Percentiles rank a stretch among this genome's conserved stretches.
These are phyloP conservation scores for Gymnothorax javanicus DNA, from an alignment of 2,797 vertebrate genomes.

Conservation along the genomic window DNA sequence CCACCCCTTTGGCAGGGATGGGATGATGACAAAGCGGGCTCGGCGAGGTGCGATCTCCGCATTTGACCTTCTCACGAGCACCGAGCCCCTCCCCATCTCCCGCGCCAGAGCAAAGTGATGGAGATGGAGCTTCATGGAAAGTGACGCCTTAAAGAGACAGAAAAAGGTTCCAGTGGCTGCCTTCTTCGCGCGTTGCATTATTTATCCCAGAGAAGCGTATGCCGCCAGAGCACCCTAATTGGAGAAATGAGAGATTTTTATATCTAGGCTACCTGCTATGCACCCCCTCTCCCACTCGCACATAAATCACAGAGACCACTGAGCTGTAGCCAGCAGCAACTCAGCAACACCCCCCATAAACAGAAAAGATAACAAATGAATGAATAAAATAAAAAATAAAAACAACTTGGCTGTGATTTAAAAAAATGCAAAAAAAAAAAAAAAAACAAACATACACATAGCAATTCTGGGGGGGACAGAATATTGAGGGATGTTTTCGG, in stretches of 20 bases:
- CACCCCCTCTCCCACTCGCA: conserved; percentile 29
- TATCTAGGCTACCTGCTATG: conserved; percentile 23
- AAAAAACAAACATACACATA: neutral
- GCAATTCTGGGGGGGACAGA: neutral
- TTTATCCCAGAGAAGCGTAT: conserved; percentile 59
- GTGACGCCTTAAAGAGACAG: conserved; percentile 77
- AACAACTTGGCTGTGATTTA: neutral
- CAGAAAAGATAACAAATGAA: too few species aligned
- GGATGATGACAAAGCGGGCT: conserved; percentile 48
- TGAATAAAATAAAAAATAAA: conserved; percentile 7
- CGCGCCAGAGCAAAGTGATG: conserved; percentile 61
- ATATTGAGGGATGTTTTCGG: neutral
- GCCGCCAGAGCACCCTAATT: conserved; percentile 48
- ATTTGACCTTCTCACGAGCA: conserved; percentile 62
- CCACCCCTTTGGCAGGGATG: conserved; percentile 25
- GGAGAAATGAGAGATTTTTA: conserved; percentile 53
- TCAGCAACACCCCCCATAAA: neutral
- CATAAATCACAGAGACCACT: conserved; percentile 26
- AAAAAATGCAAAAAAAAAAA: conserved; percentile 5
- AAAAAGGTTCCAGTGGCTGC: conserved; percentile 76
- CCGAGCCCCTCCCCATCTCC: conserved; percentile 29
- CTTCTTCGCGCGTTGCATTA: conserved; percentile 72
- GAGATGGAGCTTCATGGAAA: conserved; percentile 72
- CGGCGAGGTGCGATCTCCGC: conserved; percentile 49
- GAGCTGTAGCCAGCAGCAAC: neutral